Percentiles rank a stretch among this genome's conserved stretches.
phyloP scores from a whole-genome alignment of 1,140 invertebrate species.

The Cecropterus lyciades region DNA sequence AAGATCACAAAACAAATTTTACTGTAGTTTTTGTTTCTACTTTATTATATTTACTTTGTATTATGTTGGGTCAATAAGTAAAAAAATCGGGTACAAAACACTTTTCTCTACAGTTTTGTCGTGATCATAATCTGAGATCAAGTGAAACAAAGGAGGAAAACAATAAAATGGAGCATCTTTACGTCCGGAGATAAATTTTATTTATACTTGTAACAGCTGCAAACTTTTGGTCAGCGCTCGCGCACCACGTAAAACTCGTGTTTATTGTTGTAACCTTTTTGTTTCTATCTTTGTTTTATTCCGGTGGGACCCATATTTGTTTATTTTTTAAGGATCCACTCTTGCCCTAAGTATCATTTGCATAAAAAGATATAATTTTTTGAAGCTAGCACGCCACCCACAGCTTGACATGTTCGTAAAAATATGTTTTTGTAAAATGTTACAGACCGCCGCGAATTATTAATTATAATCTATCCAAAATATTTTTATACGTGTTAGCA shows the following conservation, averaged over 20 bases:
- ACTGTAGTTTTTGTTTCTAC: too few species aligned
- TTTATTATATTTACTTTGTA: too few species aligned
- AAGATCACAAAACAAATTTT: too few species aligned
- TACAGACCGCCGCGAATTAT: neutral
- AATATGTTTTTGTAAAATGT: conserved; percentile 30
- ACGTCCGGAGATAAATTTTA: conserved; percentile 80
- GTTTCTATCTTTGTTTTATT: conserved; percentile 64
- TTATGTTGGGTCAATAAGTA: too few species aligned
- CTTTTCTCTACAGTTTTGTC: neutral
- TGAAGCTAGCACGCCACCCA: conserved; percentile 30
- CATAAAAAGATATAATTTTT: conserved; percentile 41
- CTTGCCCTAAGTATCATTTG: conserved; percentile 38
- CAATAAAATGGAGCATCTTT: conserved; percentile 76
- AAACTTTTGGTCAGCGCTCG: conserved; percentile 80
- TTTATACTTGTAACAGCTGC: conserved; percentile 80
- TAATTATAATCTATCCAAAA: too few species aligned
- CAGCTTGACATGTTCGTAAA: conserved; percentile 31
- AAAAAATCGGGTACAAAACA: neutral
- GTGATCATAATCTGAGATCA: conserved; percentile 38
- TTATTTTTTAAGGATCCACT: conserved; percentile 47
- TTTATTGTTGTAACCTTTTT: conserved; percentile 77
- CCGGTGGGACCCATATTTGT: conserved; percentile 41
- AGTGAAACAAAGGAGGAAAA: conserved; percentile 65
- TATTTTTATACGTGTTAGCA: too few species aligned
- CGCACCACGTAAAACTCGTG: conserved; percentile 56